Evolutionary conservation across 2,797 vertebrate genomes (phyloP), one percentile per base, ranked within the genome.

Genomic region (Etheostoma nigrum): DNA sequence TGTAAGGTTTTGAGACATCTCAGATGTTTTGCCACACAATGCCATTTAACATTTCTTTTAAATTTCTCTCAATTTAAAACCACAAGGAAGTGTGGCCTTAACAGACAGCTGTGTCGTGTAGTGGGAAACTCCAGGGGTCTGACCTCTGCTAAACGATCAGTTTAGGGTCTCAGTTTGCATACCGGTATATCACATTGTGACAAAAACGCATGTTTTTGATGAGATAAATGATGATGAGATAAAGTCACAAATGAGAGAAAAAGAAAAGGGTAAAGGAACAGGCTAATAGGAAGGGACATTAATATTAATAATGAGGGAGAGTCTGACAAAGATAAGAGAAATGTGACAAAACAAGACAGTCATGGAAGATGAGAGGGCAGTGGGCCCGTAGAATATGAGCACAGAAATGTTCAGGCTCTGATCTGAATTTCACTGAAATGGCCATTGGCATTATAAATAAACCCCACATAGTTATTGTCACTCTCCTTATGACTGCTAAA

Each of bases 141-240:
- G 76, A 85, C 74, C 69, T 76, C 49, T 57, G 75, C 53, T 67
- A 80, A 82, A 78, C 9, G 52, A 74, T 81, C 64, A 47, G 44
- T 58, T 75, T 59, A 77, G 51, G 71, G 74, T 85, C 44, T 70
- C 64, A 58, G 60, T 65, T 76, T 15, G 64, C 52, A 72, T 27
- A 5, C 30, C 30, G 30, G 30, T 30, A 44, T 33, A 63, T 71
- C 67, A 80, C 60, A 21, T 51, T 57, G 15, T 33, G 45, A 6
- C 42, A 62, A 72, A 61, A 80, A 82, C 1, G 2, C 18, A 76
- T 66, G 72, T 45, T 23, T 23, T 23, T 23, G 21, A 23, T 23
- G 21, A 1, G 21, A 23, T 23, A 23, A 23, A 23, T 23, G 63
- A 63, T 5, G 33, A 36, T 13, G 65, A 54, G 40, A 70, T 74